phyloP scores from a whole-genome alignment of 2,797 vertebrate genomes.

The Oryzias sinensis region DNA sequence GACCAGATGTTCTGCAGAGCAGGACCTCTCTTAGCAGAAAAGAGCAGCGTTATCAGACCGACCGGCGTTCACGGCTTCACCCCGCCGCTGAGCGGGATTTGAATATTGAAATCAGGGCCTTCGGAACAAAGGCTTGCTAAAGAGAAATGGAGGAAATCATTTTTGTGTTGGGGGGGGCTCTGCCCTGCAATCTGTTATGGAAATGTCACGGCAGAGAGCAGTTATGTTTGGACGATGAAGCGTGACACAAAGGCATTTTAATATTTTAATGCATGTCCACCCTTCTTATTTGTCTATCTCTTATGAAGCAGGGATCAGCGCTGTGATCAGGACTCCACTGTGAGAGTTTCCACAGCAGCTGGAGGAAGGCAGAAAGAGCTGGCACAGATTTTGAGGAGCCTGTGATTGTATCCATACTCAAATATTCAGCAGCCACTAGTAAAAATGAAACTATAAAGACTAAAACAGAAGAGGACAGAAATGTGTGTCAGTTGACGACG shows the following conservation, averaged over 20 bases:
- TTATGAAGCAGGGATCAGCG: constrained; percentile 28
- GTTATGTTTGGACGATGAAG: constrained; percentile 57
- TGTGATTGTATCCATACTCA: no score
- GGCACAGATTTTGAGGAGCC: no score
- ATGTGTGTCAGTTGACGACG: no score
- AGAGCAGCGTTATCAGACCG: constrained; percentile 3
- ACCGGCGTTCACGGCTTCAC: constrained; percentile 12
- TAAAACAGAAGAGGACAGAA: no score
- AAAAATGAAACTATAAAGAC: no score
- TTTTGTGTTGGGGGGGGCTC: constrained; percentile 21
- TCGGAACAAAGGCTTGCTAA: constrained; percentile 60
- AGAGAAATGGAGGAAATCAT: constrained; percentile 57
- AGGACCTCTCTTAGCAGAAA: no score
- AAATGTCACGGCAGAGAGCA: constrained; percentile 59
- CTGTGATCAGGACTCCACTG: constrained; percentile 1
- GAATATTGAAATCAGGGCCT: constrained; percentile 72
- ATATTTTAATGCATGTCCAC: constrained; percentile 24
- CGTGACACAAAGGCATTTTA: constrained; percentile 49
- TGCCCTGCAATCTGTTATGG: constrained; percentile 62
- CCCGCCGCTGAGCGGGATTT: constrained; percentile 55
- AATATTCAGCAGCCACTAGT: no score
- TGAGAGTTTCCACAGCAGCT: no score
- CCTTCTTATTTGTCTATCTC: constrained; percentile 52
- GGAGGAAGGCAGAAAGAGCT: no score
- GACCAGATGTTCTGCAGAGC: no score